phyloP scores from a whole-genome alignment of 2,113 vertebrate species.

The Oceanites oceanicus region DNA sequence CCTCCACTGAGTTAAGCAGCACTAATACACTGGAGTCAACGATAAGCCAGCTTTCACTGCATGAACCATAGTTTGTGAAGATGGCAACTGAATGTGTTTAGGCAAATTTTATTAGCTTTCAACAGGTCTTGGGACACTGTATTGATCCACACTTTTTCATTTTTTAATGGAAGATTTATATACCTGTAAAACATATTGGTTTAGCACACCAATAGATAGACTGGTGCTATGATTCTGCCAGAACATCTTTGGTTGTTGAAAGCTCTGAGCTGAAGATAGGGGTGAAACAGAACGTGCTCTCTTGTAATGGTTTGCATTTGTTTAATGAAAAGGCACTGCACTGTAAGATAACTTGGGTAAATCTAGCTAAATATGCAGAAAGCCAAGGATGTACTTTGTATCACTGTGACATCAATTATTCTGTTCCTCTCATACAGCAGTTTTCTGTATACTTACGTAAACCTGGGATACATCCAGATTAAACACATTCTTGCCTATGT shows the following conservation, averaged over 20 bases:
- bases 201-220: background rate
- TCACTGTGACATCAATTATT: background rate
- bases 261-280: background rate
- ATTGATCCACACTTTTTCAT: background rate
- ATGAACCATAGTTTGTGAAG: background rate
- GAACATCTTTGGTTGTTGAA: background rate
- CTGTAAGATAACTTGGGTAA: background rate
- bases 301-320: background rate
- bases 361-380: background rate
- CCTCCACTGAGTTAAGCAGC: background rate
- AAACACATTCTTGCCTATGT: background rate
- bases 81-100: background rate
- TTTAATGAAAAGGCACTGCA: background rate
- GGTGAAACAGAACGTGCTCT: background rate
- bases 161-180: background rate
- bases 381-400: background rate
- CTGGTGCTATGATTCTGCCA: background rate
- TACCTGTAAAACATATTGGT: background rate
- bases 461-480: slow-evolving; percentile 23
- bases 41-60: background rate
- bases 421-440: background rate
- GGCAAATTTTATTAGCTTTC: background rate
- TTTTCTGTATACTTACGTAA: background rate
- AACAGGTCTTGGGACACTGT: background rate
- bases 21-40: background rate